A percentile compares a stretch with the other conserved stretches of the same genome.
Conservation (phyloP, 2,113 vertebrate genomes). For the Fulica atra region DNA sequence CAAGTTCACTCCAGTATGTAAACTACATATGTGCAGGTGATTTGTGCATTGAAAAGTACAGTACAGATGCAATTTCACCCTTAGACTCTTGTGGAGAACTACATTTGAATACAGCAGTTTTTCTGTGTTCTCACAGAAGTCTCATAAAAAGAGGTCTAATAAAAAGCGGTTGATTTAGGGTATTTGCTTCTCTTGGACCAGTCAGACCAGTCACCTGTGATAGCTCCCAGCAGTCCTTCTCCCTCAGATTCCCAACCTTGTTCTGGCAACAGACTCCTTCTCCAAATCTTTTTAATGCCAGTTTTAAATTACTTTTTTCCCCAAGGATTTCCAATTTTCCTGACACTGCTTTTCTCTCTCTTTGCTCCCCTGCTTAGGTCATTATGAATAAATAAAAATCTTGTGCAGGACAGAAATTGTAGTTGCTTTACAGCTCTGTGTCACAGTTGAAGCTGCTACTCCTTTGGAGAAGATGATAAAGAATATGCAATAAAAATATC, state of each 20-base stretch:
- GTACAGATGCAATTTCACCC: background rate
- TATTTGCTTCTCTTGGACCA: background rate
- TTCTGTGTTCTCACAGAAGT: background rate
- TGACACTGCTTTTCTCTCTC: background rate
- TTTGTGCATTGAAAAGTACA: background rate
- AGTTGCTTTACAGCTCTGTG: background rate
- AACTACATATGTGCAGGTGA: background rate
- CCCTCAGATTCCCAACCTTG: background rate
- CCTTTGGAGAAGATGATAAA: background rate
- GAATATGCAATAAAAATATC: background rate
- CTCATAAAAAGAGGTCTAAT: background rate
- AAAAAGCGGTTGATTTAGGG: background rate
- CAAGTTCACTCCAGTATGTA: background rate
- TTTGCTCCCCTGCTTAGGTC: background rate
- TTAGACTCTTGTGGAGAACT: background rate
- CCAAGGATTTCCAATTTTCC: background rate
- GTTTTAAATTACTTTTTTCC: background rate
- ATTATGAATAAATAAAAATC: background rate
- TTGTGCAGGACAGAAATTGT: background rate
- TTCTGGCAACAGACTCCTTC: background rate
- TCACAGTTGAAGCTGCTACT: background rate
- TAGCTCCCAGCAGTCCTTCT: background rate
- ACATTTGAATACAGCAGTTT: background rate
- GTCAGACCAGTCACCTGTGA: background rate
- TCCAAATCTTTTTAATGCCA: background rate